phyloP scores from a whole-genome alignment of 1,140 invertebrate genomes.

The Fopius arisanus region DNA sequence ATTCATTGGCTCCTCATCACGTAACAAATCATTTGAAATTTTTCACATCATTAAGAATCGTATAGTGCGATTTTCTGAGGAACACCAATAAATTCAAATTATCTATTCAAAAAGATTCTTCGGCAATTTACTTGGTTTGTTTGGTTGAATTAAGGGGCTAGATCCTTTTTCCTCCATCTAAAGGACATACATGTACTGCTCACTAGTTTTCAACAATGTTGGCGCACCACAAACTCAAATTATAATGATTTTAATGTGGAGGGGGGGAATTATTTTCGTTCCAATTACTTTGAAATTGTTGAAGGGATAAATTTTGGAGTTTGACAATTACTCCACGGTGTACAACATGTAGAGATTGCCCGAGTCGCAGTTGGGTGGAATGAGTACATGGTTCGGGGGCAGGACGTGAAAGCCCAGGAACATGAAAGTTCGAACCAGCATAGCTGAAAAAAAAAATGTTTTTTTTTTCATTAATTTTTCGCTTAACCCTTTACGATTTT shows the following conservation, averaged over 20 bases:
- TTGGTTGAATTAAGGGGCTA: too few species aligned
- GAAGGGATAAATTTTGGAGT: slow-evolving; percentile 56
- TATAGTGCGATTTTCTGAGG: too few species aligned
- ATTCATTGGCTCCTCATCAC: too few species aligned
- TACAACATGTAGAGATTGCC: slow-evolving; percentile 83
- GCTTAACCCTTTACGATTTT: too few species aligned
- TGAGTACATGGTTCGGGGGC: slow-evolving; percentile 81
- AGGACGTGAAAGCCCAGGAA: slow-evolving; percentile 92
- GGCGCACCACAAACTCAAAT: not conserved
- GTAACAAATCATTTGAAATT: too few species aligned
- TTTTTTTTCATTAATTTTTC: not conserved
- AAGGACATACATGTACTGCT: not conserved
- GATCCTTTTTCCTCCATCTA: not conserved
- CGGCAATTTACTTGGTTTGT: too few species aligned
- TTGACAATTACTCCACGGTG: slow-evolving; percentile 73
- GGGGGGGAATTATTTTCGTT: slow-evolving; percentile 41
- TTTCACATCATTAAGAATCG: too few species aligned
- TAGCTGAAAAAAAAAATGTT: slow-evolving; percentile 67
- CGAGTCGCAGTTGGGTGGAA: slow-evolving; percentile 71
- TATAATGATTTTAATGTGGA: not conserved
- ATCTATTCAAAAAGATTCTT: too few species aligned
- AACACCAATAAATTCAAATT: too few species aligned
- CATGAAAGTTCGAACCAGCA: slow-evolving; percentile 93
- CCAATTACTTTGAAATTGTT: slow-evolving; percentile 26
- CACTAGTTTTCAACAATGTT: not conserved